Conservation (phyloP, 2,888 invertebrate genomes). For the Pterostichus niger region DNA sequence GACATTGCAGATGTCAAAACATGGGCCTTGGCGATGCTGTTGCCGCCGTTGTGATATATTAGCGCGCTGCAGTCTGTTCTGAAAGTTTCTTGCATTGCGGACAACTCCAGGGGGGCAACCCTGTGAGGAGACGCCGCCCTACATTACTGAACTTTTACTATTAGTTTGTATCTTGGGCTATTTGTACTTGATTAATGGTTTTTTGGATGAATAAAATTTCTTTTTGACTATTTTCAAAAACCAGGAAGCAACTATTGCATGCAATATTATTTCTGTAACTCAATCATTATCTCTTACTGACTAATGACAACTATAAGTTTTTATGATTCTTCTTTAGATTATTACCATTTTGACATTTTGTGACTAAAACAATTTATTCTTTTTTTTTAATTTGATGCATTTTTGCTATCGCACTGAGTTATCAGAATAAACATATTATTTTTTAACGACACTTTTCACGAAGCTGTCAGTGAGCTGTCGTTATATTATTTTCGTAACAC, state of each 20-base stretch:
- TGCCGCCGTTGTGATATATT: conserved; percentile 37
- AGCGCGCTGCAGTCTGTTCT: conserved; percentile 25
- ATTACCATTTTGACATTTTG: no score
- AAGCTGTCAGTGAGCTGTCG: no score
- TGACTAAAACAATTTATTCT: no score
- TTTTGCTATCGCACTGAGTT: no score
- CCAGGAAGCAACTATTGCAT: not conserved
- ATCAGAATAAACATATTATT: no score
- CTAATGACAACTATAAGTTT: no score
- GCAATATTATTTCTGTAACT: no score
- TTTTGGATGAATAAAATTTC: conserved; percentile 37
- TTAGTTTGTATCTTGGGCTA: not conserved
- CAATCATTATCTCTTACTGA: no score
- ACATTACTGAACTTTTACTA: conserved; percentile 23
- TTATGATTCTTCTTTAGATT: no score
- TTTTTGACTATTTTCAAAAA: not conserved
- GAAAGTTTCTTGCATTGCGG: conserved; percentile 20
- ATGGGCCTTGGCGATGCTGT: conserved; percentile 28
- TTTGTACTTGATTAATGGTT: conserved; percentile 41
- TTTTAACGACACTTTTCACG: no score
- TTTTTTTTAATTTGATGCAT: no score
- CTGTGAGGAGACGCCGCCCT: conserved; percentile 54
- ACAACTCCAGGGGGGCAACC: conserved; percentile 34
- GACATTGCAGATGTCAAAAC: conserved; percentile 64
- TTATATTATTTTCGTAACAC: no score